Evolutionary conservation across 2,888 invertebrate species (phyloP).

Genomic region (Microplitis deprimator): DNA sequence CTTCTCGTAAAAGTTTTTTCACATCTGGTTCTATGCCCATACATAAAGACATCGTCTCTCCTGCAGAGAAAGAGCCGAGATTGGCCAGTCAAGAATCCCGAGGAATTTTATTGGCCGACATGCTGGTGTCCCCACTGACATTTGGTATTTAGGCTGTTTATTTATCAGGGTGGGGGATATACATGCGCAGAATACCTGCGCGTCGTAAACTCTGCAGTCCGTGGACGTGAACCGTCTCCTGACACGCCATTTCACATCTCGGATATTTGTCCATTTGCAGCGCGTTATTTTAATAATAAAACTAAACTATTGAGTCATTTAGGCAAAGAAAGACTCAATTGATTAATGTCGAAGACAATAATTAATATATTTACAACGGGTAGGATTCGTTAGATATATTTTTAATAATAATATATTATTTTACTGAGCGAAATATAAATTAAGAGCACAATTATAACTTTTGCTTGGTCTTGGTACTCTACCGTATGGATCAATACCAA

Average conservation of each 20-base stretch:
- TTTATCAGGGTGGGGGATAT: conserved; percentile 40
- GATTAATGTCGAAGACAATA: conserved; percentile 15
- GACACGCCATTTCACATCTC: conserved; percentile 50
- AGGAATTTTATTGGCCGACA: conserved; percentile 52
- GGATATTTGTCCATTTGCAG: conserved; percentile 54
- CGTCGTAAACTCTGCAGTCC: conserved; percentile 54
- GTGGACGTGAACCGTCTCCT: conserved; percentile 57
- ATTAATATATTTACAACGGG: conserved; percentile 19
- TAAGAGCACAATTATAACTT: neutral
- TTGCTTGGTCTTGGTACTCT: neutral
- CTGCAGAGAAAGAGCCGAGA: neutral
- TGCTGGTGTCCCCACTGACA: neutral
- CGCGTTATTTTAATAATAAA: conserved; percentile 36
- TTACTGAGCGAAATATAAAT: neutral
- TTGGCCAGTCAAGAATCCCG: neutral
- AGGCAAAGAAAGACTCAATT: conserved; percentile 7
- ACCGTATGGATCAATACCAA: neutral
- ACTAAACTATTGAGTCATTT: conserved; percentile 21
- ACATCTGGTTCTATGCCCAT: neutral
- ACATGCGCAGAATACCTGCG: conserved; percentile 58
- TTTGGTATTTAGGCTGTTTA: neutral
- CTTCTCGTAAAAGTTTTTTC: neutral
- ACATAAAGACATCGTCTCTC: too few species aligned
- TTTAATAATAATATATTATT: neutral
- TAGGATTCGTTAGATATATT: conserved; percentile 16